A percentile compares a stretch with the other conserved stretches of the same genome.
Conservation (phyloP, 2,888 invertebrate species). For the Emmelina monodactyla region DNA sequence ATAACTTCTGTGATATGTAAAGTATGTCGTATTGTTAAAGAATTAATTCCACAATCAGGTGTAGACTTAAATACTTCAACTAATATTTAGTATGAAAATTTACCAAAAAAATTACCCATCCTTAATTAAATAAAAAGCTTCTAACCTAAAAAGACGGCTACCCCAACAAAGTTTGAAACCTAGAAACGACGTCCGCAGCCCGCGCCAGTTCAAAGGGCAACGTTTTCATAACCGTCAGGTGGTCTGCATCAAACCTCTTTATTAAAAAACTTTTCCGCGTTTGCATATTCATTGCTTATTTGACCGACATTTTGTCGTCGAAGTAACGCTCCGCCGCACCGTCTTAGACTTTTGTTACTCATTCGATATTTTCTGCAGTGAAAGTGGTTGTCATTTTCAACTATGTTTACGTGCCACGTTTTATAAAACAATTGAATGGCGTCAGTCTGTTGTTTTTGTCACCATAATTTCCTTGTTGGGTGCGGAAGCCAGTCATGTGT, state of each 20-base stretch:
- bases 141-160: too few relatives aligned
- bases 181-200: too few relatives aligned
- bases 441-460: conserved; percentile 11
- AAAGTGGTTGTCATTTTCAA: conserved; percentile 50
- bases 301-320: neutral
- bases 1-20: too few relatives aligned
- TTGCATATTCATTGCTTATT: neutral
- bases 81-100: too few relatives aligned
- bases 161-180: too few relatives aligned
- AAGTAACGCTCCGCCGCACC: conserved; percentile 17
- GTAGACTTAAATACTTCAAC: too few relatives aligned
- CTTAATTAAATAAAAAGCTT: too few relatives aligned
- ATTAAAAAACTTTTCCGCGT: neutral
- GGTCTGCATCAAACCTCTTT: neutral
- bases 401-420: conserved; percentile 42
- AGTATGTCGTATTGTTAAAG: too few relatives aligned
- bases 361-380: conserved; percentile 36
- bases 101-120: too few relatives aligned
- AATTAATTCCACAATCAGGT: too few relatives aligned
- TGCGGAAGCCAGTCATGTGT: conserved; percentile 13
- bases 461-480: conserved; percentile 25
- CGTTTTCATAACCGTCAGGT: conserved; percentile 1
- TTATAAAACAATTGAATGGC: conserved; percentile 20
- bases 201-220: too few relatives aligned
- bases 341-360: conserved; percentile 28